A percentile compares a stretch with the other conserved stretches of the same genome.
Evolutionary conservation across 1,140 invertebrate genomes (phyloP).

Genomic region (Globodera rostochiensis): DNA sequence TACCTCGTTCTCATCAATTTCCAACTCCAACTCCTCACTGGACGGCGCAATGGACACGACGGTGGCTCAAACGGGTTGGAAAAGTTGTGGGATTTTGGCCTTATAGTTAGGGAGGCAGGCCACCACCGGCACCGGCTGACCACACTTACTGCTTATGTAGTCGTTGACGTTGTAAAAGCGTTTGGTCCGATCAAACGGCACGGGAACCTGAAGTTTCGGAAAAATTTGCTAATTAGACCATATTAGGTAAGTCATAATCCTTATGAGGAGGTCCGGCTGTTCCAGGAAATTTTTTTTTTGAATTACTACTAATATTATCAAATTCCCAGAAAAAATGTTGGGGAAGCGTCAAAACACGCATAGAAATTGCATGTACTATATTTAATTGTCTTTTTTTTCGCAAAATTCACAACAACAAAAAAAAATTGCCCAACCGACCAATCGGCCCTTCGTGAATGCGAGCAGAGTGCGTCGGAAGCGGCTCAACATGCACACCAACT

Average conservation of each 20-base stretch:
- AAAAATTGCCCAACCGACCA: neutral
- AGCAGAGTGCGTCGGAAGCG: neutral
- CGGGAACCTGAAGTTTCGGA: constrained; percentile 9
- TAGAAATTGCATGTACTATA: neutral
- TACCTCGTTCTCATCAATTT: constrained; percentile 38
- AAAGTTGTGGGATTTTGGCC: neutral
- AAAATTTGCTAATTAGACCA: neutral
- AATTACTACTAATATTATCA: too few relatives aligned
- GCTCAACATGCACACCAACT: neutral
- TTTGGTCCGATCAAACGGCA: constrained; percentile 23
- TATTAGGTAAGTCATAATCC: too few relatives aligned
- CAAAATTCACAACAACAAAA: too few relatives aligned
- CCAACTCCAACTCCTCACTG: constrained; percentile 23
- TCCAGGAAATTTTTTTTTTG: too few relatives aligned
- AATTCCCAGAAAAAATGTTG: too few relatives aligned
- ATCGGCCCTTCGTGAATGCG: neutral
- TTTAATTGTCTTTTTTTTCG: neutral
- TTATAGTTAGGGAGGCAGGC: neutral
- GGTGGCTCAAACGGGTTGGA: constrained; percentile 28
- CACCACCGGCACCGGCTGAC: neutral
- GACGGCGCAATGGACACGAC: constrained; percentile 21
- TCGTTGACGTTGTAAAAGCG: constrained; percentile 31
- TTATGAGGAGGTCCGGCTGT: too few relatives aligned
- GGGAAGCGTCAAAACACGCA: too few relatives aligned
- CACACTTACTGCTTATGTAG: constrained; percentile 32